Conservation (phyloP, 2,888 invertebrate species). For the Sipunculus nudus region DNA sequence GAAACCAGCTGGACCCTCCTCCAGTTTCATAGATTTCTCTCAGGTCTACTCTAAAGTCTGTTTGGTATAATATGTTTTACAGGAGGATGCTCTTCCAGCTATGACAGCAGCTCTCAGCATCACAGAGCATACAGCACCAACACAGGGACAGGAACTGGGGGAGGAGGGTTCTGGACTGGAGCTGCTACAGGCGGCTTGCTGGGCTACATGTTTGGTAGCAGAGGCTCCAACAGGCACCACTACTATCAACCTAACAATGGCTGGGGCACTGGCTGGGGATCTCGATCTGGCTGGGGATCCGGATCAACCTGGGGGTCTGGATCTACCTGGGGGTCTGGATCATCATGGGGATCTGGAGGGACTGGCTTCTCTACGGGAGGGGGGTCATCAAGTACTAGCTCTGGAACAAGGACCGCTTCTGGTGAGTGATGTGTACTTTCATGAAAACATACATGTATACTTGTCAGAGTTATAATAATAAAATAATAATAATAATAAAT, state of each 20-base stretch:
- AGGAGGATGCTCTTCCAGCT: constrained; percentile 10
- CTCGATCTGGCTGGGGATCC: constrained; percentile 6
- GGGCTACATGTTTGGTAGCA: constrained; percentile 41
- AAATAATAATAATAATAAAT: too few relatives aligned
- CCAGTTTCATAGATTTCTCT: too few relatives aligned
- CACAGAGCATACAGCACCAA: background rate
- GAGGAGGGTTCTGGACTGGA: constrained; percentile 45
- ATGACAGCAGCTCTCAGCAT: background rate
- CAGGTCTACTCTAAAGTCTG: too few relatives aligned
- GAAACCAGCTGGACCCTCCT: too few relatives aligned
- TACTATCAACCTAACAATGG: background rate
- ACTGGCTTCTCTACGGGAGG: background rate
- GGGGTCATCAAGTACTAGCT: background rate
- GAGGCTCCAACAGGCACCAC: constrained; percentile 9
- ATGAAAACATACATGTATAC: too few relatives aligned
- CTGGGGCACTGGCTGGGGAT: too few relatives aligned
- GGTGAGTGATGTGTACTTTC: too few relatives aligned
- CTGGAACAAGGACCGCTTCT: constrained; percentile 15
- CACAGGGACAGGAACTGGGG: constrained; percentile 3
- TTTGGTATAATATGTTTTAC: too few relatives aligned
- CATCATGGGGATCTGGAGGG: background rate
- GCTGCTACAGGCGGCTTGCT: constrained; percentile 40
- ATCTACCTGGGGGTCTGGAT: background rate
- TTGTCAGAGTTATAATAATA: too few relatives aligned
- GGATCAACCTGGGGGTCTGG: background rate